Evolutionary conservation across 2,113 vertebrate genomes (phyloP), one percentile per base, ranked within the genome.

Genomic region (Tricholaema leucomelas): DNA sequence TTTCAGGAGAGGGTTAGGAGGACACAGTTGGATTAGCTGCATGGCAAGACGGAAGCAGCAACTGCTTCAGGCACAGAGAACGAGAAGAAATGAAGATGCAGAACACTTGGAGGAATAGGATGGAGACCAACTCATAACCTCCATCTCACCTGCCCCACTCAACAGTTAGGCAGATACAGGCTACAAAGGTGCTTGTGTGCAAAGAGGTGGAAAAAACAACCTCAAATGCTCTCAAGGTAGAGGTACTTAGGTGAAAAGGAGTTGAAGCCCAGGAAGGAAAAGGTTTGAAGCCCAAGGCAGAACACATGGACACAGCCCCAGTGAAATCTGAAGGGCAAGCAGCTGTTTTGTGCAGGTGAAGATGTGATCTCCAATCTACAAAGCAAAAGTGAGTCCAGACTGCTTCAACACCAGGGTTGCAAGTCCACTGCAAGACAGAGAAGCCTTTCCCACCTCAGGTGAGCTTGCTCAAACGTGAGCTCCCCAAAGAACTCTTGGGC

Each of bases 121-220:
- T 30, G 21, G 42, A 31, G 75, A 54, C 8, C 54, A 30, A 28
- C 23, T 27, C 67, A 10, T 14, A 15, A 2, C n/a, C 44, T 56
- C 5, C 2, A 4, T 4, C 2, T 8, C 88, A 74, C 23, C 58
- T 55, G 61, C 33, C n/a, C 0, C 0, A 0, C 44, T 67, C 54
- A 25, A 30, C 67, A 55, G 28, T 59, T 10, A 55, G 48, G 19
- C 18, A 70, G 52, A 31, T 8, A 44, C 1, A 54, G 58, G 50
- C 15, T 30, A 27, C 24, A n/a, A 33, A 73, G 33, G 8, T 6
- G 13, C 16, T 17, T 27, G 12, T 17, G 67, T 56, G 82, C 77
- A 71, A 66, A 80, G 64, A 85, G 25, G 85, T 17, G 27, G 11
- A 35, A 66, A 44, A 44, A n/a, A 40, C 21, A 33, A 52, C 46